Conservation (phyloP, 2,797 vertebrate genomes). For the Onychomys leucogaster region DNA sequence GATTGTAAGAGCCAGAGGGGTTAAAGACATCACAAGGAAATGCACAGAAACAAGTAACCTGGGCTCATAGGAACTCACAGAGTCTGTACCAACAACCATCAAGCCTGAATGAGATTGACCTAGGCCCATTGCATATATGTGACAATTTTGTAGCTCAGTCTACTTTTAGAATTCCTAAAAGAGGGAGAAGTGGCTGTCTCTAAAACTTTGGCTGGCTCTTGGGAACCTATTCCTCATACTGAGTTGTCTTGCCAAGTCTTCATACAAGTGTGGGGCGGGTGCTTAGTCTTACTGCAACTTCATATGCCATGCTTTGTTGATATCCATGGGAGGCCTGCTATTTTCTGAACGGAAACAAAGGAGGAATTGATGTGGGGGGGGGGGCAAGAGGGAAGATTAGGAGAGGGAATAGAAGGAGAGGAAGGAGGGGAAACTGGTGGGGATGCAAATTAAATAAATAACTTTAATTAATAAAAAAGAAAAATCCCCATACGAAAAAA, state of each 20-base stretch:
- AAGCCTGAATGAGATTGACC: not conserved
- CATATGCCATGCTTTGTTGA: not conserved
- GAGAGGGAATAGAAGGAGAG: not conserved
- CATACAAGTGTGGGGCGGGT: not conserved
- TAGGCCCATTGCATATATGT: not conserved
- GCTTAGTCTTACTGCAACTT: not conserved
- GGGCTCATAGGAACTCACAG: too few relatives aligned
- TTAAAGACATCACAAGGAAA: too few relatives aligned
- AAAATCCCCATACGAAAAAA: not conserved
- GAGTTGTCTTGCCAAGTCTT: not conserved
- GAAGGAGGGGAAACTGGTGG: not conserved
- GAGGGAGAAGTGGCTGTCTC: not conserved
- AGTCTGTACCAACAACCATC: too few relatives aligned
- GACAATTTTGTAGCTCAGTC: not conserved
- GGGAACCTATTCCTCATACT: not conserved
- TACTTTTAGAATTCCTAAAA: not conserved
- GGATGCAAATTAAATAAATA: not conserved
- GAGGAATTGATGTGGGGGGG: not conserved
- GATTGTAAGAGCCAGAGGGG: too few relatives aligned
- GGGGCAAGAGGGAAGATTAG: rapidly evolving
- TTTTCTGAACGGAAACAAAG: not conserved
- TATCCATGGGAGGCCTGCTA: not conserved
- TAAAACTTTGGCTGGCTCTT: not conserved
- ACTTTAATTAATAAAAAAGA: not conserved
- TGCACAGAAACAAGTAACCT: too few relatives aligned